A percentile compares a stretch with the other conserved stretches of the same genome.
Conservation (phyloP, 2,888 invertebrate genomes). For the Eilema caniola region DNA sequence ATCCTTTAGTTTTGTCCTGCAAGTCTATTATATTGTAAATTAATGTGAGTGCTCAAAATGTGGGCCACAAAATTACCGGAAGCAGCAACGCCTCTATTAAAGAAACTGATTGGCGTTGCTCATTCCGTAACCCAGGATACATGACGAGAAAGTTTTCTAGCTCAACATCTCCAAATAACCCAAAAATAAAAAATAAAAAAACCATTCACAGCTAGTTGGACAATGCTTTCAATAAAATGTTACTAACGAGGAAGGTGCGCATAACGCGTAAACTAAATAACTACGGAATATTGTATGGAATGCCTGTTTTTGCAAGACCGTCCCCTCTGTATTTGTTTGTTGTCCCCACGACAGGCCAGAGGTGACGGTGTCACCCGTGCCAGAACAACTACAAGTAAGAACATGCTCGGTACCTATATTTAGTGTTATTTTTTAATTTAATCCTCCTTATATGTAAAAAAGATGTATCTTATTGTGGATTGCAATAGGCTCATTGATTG, state of each 20-base stretch:
- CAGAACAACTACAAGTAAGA: slow-evolving; percentile 6
- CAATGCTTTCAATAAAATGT: not conserved
- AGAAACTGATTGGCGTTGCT: not conserved
- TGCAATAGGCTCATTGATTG: too few species aligned
- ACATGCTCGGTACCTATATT: not conserved
- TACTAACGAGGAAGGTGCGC: not conserved
- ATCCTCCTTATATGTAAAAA: too few species aligned
- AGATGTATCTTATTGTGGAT: too few species aligned
- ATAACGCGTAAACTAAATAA: not conserved
- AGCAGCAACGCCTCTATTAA: not conserved
- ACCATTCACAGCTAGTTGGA: not conserved
- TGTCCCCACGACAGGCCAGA: slow-evolving; percentile 37
- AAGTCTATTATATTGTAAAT: not conserved
- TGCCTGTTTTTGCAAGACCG: slow-evolving; percentile 22
- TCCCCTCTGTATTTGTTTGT: slow-evolving; percentile 25
- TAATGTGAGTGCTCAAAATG: not conserved
- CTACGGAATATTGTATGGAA: slow-evolving; percentile 10
- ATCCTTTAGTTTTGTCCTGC: not conserved
- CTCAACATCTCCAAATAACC: not conserved
- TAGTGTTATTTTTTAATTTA: not conserved
- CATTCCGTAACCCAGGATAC: not conserved
- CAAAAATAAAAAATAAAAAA: not conserved
- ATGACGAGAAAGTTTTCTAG: not conserved
- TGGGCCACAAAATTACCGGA: not conserved
- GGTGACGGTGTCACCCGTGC: slow-evolving; percentile 44